Evolutionary conservation across 2,888 invertebrate species (phyloP).

Genomic region (Lumbricus terrestris): DNA sequence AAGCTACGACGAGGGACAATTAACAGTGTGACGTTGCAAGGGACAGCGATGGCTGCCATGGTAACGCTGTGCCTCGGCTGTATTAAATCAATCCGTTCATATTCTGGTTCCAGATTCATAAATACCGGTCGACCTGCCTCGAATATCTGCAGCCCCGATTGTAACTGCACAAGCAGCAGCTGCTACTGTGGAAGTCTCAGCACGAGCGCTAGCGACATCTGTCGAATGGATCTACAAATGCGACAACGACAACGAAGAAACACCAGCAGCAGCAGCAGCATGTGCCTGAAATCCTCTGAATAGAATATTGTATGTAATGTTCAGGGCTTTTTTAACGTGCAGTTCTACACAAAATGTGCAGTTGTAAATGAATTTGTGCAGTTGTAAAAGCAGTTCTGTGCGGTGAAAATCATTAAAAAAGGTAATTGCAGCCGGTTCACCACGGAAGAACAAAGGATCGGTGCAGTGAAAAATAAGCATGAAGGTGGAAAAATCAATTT

Average conservation of each 20-base stretch:
- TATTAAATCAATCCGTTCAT: slow-evolving; percentile 48
- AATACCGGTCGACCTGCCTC: slow-evolving; percentile 35
- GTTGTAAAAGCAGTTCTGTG: too few relatives aligned
- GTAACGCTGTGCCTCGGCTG: slow-evolving; percentile 45
- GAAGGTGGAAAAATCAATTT: too few relatives aligned
- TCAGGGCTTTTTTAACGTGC: too few relatives aligned
- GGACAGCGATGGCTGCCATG: not conserved
- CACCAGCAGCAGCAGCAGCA: not conserved
- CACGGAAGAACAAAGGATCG: too few relatives aligned
- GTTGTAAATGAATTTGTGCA: too few relatives aligned
- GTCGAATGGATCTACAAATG: not conserved
- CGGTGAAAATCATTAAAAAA: too few relatives aligned
- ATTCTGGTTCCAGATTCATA: slow-evolving; percentile 47
- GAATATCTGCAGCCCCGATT: not conserved
- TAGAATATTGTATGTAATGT: too few relatives aligned
- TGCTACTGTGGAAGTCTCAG: not conserved
- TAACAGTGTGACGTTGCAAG: not conserved
- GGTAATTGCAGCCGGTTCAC: too few relatives aligned
- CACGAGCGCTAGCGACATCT: not conserved
- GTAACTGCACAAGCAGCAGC: too few relatives aligned
- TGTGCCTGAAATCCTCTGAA: too few relatives aligned
- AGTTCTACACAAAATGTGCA: too few relatives aligned
- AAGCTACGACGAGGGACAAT: not conserved
- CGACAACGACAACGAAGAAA: not conserved
- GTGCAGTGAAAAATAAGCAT: too few relatives aligned